Conservation (phyloP, 2,113 vertebrate species). For the Sturnira hondurensis region DNA sequence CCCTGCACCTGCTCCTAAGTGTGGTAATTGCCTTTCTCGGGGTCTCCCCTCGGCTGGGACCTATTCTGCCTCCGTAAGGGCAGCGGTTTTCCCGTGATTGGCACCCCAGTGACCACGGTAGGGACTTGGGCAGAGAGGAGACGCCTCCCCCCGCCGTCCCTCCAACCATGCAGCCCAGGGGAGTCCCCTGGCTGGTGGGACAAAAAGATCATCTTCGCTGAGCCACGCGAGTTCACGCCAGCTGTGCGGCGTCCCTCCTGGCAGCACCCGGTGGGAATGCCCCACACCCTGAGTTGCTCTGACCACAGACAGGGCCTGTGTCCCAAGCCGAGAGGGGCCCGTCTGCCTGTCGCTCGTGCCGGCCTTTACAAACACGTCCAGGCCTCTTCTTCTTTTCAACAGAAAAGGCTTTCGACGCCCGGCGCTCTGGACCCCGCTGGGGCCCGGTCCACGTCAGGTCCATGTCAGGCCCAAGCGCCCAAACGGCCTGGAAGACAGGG, state of each 20-base stretch:
- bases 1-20: neutral
- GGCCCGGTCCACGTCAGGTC: neutral
- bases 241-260: neutral
- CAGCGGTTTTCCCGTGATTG: neutral
- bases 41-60: neutral
- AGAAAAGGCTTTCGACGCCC: neutral
- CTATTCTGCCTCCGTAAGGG: neutral
- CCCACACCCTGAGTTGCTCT: neutral
- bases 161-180: neutral
- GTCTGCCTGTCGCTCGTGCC: neutral
- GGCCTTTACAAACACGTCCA: neutral
- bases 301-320: neutral
- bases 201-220: neutral
- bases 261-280: no score
- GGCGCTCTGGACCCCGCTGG: neutral
- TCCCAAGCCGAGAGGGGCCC: neutral
- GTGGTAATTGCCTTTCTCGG: neutral
- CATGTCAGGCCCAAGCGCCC: neutral
- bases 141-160: neutral
- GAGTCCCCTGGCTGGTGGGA: neutral
- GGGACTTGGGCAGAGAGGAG: neutral
- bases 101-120: neutral
- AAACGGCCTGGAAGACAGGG: fast-evolving
- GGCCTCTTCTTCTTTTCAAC: neutral
- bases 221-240: neutral